phyloP scores from a whole-genome alignment of 2,888 invertebrate species.

The Tromatobia lineatoria region DNA sequence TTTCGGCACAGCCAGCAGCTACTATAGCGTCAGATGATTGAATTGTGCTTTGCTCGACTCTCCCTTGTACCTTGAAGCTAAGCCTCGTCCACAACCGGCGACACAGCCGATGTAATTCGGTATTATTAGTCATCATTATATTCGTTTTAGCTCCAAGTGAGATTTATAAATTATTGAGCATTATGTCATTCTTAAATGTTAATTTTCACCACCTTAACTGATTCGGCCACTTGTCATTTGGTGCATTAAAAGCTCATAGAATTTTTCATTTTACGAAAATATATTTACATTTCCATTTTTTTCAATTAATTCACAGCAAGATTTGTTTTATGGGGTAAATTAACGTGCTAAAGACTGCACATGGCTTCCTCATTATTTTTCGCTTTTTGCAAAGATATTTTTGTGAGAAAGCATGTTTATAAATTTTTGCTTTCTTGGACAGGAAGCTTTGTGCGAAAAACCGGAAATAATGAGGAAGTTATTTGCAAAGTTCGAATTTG shows the following conservation, averaged over 20 bases:
- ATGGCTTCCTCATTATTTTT: too few species aligned
- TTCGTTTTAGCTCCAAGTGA: conserved; percentile 5
- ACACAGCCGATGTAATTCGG: conserved; percentile 19
- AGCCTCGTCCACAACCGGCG: background rate
- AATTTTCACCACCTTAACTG: background rate
- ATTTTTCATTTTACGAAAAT: too few species aligned
- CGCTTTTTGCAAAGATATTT: too few species aligned
- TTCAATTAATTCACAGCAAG: too few species aligned
- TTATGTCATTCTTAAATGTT: conserved; percentile 5
- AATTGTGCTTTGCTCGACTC: conserved; percentile 23
- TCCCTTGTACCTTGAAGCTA: background rate
- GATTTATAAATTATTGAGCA: background rate
- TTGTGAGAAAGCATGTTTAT: too few species aligned
- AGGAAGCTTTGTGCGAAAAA: too few species aligned
- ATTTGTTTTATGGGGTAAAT: too few species aligned
- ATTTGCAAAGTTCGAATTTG: too few species aligned
- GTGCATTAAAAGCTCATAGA: background rate
- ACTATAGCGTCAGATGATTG: conserved; percentile 5
- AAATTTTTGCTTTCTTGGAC: too few species aligned
- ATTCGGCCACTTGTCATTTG: background rate
- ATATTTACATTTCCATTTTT: too few species aligned
- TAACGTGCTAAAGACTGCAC: too few species aligned
- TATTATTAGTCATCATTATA: conserved; percentile 40
- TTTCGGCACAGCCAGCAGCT: conserved; percentile 36
- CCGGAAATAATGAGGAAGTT: too few species aligned